Conservation (phyloP, 2,797 vertebrate genomes). For the Melopsittacus undulatus region DNA sequence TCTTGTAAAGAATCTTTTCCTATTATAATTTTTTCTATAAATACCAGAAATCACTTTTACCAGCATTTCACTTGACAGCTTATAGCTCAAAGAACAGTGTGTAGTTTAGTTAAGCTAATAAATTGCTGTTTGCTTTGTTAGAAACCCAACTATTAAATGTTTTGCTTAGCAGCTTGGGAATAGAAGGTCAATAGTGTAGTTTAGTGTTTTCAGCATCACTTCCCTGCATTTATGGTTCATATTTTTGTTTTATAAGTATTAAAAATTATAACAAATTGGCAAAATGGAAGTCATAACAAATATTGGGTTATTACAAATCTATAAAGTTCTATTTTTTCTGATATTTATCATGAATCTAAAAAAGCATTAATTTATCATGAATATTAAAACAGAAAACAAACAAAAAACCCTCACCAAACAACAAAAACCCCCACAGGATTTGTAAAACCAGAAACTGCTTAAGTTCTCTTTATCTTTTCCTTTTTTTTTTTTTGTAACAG, state of each 20-base stretch:
- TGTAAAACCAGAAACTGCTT: background rate
- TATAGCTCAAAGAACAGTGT: background rate
- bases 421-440: background rate
- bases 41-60: constrained; percentile 6
- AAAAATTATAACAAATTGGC: background rate
- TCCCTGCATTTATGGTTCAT: background rate
- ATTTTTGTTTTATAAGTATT: background rate
- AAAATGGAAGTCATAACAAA: background rate
- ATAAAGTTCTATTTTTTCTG: background rate
- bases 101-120: background rate
- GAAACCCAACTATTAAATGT: background rate
- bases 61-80: background rate
- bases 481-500: background rate
- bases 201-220: background rate
- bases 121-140: background rate
- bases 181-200: background rate
- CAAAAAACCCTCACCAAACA: background rate
- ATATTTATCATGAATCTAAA: background rate
- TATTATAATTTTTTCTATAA: constrained; percentile 13
- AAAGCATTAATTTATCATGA: background rate
- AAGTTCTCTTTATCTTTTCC: background rate
- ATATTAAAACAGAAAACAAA: background rate
- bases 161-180: constrained; percentile 1
- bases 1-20: constrained; percentile 24
- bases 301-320: background rate